These are phyloP conservation scores for Acanthoscelides obtectus DNA, from an alignment of 2,888 invertebrate species.

Conservation along the genomic window DNA sequence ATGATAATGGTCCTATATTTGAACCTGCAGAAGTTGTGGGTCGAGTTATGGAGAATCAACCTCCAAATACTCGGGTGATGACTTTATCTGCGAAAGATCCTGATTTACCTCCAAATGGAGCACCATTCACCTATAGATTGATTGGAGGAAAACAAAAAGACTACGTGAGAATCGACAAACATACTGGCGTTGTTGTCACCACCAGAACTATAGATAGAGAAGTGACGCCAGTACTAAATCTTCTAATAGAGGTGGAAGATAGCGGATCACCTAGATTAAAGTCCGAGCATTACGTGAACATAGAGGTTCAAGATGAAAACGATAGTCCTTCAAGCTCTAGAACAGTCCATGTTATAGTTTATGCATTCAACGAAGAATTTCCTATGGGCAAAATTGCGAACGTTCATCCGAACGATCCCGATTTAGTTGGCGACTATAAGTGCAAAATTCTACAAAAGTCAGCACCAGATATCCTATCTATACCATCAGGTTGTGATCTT, in stretches of 20 bases:
- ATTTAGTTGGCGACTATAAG: conserved; percentile 82
- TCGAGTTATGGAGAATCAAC: conserved; percentile 81
- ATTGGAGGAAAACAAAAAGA: conserved; percentile 75
- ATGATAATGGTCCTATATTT: conserved; percentile 88
- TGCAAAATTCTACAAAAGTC: conserved; percentile 72
- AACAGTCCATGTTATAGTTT: conserved; percentile 74
- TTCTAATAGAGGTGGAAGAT: conserved; percentile 82
- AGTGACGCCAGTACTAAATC: conserved; percentile 65
- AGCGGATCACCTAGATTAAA: conserved; percentile 80
- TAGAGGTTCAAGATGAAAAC: conserved; percentile 81
- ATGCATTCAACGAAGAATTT: conserved; percentile 70
- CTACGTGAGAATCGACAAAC: conserved; percentile 71
- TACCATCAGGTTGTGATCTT: conserved; percentile 75
- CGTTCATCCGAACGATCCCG: conserved; percentile 88
- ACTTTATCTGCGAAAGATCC: conserved; percentile 84
- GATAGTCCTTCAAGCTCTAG: conserved; percentile 85
- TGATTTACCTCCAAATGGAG: conserved; percentile 85
- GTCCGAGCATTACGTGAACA: conserved; percentile 70
- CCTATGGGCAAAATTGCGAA: conserved; percentile 83
- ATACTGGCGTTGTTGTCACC: conserved; percentile 75
- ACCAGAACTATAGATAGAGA: conserved; percentile 80
- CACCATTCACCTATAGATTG: conserved; percentile 79
- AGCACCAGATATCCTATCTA: conserved; percentile 59
- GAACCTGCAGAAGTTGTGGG: conserved; percentile 67
- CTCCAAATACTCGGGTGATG: conserved; percentile 76